These are phyloP conservation scores for Tyrophagus putrescentiae DNA, from an alignment of 1,140 invertebrate species.

Conservation along the genomic window DNA sequence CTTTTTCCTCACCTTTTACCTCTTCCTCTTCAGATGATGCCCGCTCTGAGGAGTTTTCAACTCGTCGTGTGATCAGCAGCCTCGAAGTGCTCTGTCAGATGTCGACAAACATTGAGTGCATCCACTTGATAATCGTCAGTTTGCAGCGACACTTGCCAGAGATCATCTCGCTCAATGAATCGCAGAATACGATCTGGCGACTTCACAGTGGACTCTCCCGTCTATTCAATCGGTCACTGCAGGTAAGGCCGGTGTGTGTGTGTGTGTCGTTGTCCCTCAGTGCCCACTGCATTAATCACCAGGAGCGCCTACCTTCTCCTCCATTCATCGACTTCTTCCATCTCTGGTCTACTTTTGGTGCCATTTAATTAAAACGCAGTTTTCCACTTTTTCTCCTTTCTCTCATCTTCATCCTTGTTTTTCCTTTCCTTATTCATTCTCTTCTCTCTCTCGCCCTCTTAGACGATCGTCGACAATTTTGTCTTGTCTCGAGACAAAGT, in stretches of 20 bases:
- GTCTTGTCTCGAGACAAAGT: neutral
- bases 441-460: neutral
- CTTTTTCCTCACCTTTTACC: neutral
- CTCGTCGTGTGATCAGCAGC: constrained; percentile 37
- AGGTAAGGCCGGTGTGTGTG: constrained; percentile 33
- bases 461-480: constrained; percentile 13
- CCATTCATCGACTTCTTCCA: too few relatives aligned
- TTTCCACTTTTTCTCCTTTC: too few relatives aligned
- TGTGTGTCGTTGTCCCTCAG: too few relatives aligned
- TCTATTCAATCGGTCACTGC: constrained; percentile 40
- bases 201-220: constrained; percentile 39
- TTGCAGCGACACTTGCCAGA: constrained; percentile 37
- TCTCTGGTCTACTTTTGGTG: too few relatives aligned
- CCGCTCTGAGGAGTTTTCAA: constrained; percentile 18
- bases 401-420: too few relatives aligned
- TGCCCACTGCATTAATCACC: too few relatives aligned
- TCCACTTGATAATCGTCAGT: constrained; percentile 40
- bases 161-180: constrained; percentile 34
- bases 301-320: too few relatives aligned
- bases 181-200: neutral
- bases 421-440: too few relatives aligned
- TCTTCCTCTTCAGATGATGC: neutral
- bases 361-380: too few relatives aligned
- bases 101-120: constrained; percentile 45
- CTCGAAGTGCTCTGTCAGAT: constrained; percentile 40